Conservation (phyloP, 2,888 invertebrate genomes). For the Ephialtes manifestator region DNA sequence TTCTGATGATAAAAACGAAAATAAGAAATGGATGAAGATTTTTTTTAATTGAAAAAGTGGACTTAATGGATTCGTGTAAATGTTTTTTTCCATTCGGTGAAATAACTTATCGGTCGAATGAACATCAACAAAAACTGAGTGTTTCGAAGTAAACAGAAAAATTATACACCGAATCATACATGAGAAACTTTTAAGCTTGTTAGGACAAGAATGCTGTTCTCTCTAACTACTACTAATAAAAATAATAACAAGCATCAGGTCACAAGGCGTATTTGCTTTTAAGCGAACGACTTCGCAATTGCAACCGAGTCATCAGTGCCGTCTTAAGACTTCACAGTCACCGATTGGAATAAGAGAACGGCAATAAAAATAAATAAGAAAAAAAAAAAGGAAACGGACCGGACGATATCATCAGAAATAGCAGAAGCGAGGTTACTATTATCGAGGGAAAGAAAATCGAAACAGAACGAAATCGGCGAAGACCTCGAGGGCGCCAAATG, state of each 20-base stretch:
- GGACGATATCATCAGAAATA: slow-evolving; percentile 18
- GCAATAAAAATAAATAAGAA: neutral
- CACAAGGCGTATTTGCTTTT: neutral
- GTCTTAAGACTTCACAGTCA: neutral
- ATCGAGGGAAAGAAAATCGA: slow-evolving; percentile 6
- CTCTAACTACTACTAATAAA: neutral
- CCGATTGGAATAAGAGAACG: neutral
- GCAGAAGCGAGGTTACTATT: slow-evolving; percentile 20
- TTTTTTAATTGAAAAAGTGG: too few relatives aligned
- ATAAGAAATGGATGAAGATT: too few relatives aligned
- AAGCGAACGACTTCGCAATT: slow-evolving; percentile 1
- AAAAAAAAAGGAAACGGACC: slow-evolving; percentile 12
- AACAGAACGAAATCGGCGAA: slow-evolving; percentile 57
- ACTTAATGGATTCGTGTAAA: too few relatives aligned
- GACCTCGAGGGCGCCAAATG: slow-evolving; percentile 53
- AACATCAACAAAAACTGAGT: neutral
- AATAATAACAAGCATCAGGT: neutral
- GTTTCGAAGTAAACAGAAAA: neutral
- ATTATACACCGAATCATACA: neutral
- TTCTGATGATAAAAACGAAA: too few relatives aligned
- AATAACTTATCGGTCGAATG: too few relatives aligned
- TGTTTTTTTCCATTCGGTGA: too few relatives aligned
- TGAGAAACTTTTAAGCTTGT: neutral
- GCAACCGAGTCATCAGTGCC: slow-evolving; percentile 2
- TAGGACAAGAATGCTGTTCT: neutral